Conservation (phyloP, 2,797 vertebrate genomes). For the Halcyon leucocephala region DNA sequence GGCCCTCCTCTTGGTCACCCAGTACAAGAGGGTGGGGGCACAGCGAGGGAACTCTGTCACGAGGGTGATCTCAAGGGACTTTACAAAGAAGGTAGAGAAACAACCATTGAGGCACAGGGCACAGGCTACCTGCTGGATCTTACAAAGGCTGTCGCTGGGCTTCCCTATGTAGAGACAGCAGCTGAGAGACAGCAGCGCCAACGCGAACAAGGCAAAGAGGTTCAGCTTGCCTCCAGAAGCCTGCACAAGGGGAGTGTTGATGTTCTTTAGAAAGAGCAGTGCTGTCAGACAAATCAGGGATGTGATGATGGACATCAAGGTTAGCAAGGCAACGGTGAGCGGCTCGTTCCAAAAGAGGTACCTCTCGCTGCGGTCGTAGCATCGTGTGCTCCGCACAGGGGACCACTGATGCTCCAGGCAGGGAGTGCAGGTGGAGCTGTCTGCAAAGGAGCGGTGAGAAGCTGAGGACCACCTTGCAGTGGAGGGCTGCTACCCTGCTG, state of each 20-base stretch:
- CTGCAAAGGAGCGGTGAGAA: slow-evolving; percentile 3
- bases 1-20: slow-evolving; percentile 6
- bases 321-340: slow-evolving; percentile 66
- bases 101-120: slow-evolving; percentile 77
- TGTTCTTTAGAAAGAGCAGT: slow-evolving; percentile 77
- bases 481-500: not conserved
- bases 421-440: slow-evolving; percentile 72
- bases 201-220: slow-evolving; percentile 77
- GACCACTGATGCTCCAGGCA: slow-evolving; percentile 87
- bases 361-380: slow-evolving; percentile 76
- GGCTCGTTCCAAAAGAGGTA: slow-evolving; percentile 81
- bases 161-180: slow-evolving; percentile 82
- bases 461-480: not conserved
- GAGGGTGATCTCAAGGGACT: slow-evolving; percentile 74
- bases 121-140: slow-evolving; percentile 74
- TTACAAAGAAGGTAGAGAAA: slow-evolving; percentile 81
- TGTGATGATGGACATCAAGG: slow-evolving; percentile 54
- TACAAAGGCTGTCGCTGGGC: slow-evolving; percentile 77
- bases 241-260: slow-evolving; percentile 78
- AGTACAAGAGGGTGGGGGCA: slow-evolving; percentile 53
- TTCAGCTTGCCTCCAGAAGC: slow-evolving; percentile 79
- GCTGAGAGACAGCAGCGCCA: slow-evolving; percentile 80
- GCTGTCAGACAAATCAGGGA: slow-evolving; percentile 61
- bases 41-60: slow-evolving; percentile 82
- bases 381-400: slow-evolving; percentile 75